Evolutionary conservation across 92 coral and sea anemone species (phyloP).

Genomic region (Zoanthus sansibaricus): DNA sequence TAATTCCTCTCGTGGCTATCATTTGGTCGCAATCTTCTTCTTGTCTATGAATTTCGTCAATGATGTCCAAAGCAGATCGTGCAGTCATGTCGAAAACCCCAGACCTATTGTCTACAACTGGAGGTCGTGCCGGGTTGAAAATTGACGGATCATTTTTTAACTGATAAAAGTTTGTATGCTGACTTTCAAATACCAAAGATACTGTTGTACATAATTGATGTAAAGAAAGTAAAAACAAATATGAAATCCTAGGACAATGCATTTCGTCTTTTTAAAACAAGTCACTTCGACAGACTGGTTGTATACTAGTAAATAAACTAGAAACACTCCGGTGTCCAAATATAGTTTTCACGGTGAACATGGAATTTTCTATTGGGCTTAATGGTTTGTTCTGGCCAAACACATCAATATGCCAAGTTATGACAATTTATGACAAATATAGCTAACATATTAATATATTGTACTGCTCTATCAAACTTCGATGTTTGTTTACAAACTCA

Average conservation of each 20-base stretch:
- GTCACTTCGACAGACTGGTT: background rate
- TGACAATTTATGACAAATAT: conserved; percentile 34
- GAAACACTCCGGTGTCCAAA: conserved; percentile 16
- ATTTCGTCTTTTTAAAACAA: conserved; percentile 16
- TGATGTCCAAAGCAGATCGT: conserved; percentile 71
- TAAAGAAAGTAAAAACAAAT: background rate
- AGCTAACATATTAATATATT: conserved; percentile 16
- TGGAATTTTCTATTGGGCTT: conserved; percentile 37
- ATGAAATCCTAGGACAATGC: background rate
- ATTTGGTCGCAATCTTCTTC: conserved; percentile 76
- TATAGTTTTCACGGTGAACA: conserved; percentile 27
- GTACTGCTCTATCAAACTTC: background rate
- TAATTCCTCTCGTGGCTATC: conserved; percentile 77
- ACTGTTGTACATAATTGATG: background rate
- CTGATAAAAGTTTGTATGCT: background rate
- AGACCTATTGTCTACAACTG: conserved; percentile 68
- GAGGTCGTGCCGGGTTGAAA: conserved; percentile 66
- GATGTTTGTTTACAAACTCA: conserved; percentile 63
- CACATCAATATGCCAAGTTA: conserved; percentile 30
- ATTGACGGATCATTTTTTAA: conserved; percentile 69
- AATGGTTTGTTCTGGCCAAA: background rate
- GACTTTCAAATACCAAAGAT: background rate
- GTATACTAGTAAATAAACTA: background rate
- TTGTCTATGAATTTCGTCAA: conserved; percentile 75
- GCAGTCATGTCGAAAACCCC: conserved; percentile 84